phyloP scores from a whole-genome alignment of 2,888 invertebrate species.

The Cheilosia scutellata region DNA sequence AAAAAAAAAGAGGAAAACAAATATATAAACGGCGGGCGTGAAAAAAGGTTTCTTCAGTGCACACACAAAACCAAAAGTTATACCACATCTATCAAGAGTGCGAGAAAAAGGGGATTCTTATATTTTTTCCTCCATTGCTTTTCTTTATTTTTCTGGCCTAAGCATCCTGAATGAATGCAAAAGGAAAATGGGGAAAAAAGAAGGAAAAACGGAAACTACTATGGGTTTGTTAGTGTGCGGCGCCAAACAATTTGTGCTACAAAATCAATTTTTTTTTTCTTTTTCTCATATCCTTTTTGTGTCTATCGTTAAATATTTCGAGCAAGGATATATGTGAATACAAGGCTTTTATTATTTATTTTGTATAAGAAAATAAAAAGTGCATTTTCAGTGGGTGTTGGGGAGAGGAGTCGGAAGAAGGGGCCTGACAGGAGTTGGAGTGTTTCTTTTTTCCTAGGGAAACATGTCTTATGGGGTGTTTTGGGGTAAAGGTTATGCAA shows the following conservation, averaged over 20 bases:
- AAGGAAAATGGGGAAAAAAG: slow-evolving; percentile 7
- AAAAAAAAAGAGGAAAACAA: slow-evolving; percentile 21
- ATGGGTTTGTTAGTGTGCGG: slow-evolving; percentile 58
- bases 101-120: slow-evolving; percentile 30
- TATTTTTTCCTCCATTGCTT: slow-evolving; percentile 17
- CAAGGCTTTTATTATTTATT: slow-evolving; percentile 54
- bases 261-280: slow-evolving; percentile 51
- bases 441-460: slow-evolving; percentile 24
- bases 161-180: slow-evolving; percentile 60
- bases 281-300: slow-evolving; percentile 62
- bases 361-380: slow-evolving; percentile 63
- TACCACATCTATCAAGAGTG: slow-evolving; percentile 69
- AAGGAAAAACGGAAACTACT: slow-evolving; percentile 43
- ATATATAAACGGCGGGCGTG: slow-evolving; percentile 32
- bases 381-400: slow-evolving; percentile 59
- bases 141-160: slow-evolving; percentile 61
- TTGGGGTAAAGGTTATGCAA: slow-evolving; percentile 69
- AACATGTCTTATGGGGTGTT: slow-evolving; percentile 34
- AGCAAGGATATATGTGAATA: slow-evolving; percentile 70
- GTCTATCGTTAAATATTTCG: slow-evolving; percentile 69
- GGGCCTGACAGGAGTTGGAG: not conserved
- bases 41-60: slow-evolving; percentile 58
- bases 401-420: not conserved
- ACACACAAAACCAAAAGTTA: slow-evolving; percentile 61
- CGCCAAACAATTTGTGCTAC: slow-evolving; percentile 71